Evolutionary conservation across 2,797 vertebrate species (phyloP), one percentile per base, ranked within the genome.

Genomic region (Graptemys geographica): DNA sequence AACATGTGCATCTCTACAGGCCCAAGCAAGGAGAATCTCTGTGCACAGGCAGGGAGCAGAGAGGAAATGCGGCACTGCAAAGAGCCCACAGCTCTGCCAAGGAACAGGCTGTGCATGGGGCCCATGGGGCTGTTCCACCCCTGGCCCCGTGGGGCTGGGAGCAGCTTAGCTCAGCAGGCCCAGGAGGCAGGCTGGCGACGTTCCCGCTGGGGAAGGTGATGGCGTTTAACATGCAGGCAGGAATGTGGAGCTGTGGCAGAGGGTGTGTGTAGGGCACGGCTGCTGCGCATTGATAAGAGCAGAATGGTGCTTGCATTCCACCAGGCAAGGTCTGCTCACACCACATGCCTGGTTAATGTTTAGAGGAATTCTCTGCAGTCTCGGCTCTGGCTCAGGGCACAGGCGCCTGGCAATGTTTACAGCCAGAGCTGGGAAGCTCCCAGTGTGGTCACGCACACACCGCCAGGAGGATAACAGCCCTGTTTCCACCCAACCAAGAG

Each of bases 381-480:
- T 1, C 52, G 7, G 83, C 21, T n/a, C 33, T 2, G 23, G 74
- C 12, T 44, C 33, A 3, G 28, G 59, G 59, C 33, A 65, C 57
- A 2, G 28, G 88, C 44, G 21, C 33, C 62, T 69, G 33, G 16
- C 62, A 10, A 10, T 19, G 31, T 33, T 31, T 13, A 83, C 55
- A 9, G 74, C 1, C 5, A 0, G 6, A 23, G 79, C 4, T 5
- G 57, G 1, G 84, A 27, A 85, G 81, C 47, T 79, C 10, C 3
- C 4, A 0, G 7, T 37, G 27, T 28, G 27, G 27, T 31, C 0
- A 0, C 2, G 44, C 6, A 1, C 0, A 4, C 28, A 79, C 33
- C 33, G 2, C 16, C 33, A 37, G 8, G 33, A n/a, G n/a, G 62
- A 21, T 10, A 69, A n/a, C 9, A 37, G 19, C 4, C n/a, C 62